Conservation (phyloP, 2,888 invertebrate species). For the Chydorus sphaericus region DNA sequence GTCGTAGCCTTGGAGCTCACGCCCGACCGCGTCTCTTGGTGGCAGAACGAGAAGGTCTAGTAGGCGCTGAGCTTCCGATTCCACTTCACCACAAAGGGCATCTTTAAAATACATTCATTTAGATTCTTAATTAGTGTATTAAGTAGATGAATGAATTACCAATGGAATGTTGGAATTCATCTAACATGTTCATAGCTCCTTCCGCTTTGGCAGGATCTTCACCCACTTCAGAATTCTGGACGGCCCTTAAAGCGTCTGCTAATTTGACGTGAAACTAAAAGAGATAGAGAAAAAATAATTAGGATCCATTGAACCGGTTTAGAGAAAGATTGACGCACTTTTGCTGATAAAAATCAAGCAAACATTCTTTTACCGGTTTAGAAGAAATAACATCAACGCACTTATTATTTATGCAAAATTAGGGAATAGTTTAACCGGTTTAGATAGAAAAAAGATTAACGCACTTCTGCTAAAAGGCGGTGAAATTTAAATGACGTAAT, state of each 20-base stretch:
- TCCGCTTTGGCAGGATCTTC: conserved; percentile 26
- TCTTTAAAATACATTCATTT: conserved; percentile 33
- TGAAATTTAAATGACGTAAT: conserved; percentile 61
- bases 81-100: conserved; percentile 46
- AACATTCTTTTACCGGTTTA: too few species aligned
- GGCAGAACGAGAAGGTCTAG: conserved; percentile 62
- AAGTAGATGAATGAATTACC: conserved; percentile 8
- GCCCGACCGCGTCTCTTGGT: conserved; percentile 58
- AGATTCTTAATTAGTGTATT: background rate
- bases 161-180: conserved; percentile 17
- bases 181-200: conserved; percentile 26
- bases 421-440: too few species aligned
- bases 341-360: too few species aligned
- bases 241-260: conserved; percentile 25
- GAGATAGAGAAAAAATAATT: background rate
- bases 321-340: background rate
- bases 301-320: background rate
- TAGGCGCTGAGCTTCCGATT: conserved; percentile 58
- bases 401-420: too few species aligned
- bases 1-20: conserved; percentile 47
- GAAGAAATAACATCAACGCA: too few species aligned
- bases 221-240: conserved; percentile 28
- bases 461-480: conserved; percentile 51
- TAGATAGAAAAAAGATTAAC: conserved; percentile 11
- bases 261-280: conserved; percentile 12